Conservation (phyloP, 2,113 vertebrate species). For the Leucoraja erinaceus region DNA sequence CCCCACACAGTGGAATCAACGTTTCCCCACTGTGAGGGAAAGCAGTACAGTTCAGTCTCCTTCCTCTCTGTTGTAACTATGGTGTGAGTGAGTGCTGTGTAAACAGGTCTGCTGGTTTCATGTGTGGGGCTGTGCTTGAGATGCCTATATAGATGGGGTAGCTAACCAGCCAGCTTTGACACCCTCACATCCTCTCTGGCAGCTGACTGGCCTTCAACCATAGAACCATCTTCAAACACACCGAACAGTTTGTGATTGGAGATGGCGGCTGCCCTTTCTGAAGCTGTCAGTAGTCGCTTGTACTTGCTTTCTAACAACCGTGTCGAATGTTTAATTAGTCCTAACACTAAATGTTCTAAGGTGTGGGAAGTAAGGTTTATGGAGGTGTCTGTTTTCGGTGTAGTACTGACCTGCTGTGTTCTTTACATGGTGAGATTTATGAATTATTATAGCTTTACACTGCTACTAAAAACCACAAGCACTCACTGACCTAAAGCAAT, state of each 20-base stretch:
- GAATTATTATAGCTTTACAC: not conserved
- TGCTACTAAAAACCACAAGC: not conserved
- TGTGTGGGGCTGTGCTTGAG: not conserved
- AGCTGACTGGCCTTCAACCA: not conserved
- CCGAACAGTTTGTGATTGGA: not conserved
- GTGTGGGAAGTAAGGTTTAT: not conserved
- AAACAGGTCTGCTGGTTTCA: not conserved
- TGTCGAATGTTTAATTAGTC: not conserved
- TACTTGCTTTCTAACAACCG: not conserved
- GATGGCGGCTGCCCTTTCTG: not conserved
- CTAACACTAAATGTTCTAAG: not conserved
- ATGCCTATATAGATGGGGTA: not conserved
- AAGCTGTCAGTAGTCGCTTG: not conserved
- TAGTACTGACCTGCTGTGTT: conserved; percentile 12
- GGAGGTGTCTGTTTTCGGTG: not conserved
- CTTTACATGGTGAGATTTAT: not conserved
- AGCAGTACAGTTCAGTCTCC: too few relatives aligned
- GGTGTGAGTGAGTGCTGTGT: not conserved
- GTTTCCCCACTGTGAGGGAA: too few relatives aligned
- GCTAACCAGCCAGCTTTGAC: not conserved
- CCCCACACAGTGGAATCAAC: too few relatives aligned
- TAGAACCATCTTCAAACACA: not conserved
- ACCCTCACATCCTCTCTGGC: not conserved
- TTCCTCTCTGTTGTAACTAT: too few relatives aligned
- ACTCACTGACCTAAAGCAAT: not conserved